A percentile compares a stretch with the other conserved stretches of the same genome.
Conservation (phyloP, 2,888 invertebrate genomes). For the Phymatocera aterrima region DNA sequence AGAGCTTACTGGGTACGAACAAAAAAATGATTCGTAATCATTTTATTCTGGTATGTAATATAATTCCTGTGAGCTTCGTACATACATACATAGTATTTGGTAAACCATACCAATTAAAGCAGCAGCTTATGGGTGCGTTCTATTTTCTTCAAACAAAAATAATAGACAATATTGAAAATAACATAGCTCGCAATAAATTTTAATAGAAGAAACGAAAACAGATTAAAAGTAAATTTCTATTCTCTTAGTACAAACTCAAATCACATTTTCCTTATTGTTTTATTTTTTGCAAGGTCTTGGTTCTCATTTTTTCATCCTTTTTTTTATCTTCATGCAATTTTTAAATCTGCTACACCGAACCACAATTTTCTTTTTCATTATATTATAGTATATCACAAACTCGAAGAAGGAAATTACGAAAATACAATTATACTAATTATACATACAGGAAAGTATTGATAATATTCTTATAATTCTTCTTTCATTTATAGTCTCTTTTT, state of each 20-base stretch:
- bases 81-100: no score
- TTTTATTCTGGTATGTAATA: no score
- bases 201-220: background rate
- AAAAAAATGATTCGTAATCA: no score
- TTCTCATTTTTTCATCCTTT: background rate
- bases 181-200: no score
- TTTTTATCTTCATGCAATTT: background rate
- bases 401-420: conserved; percentile 49
- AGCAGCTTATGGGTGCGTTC: no score
- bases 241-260: background rate
- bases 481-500: background rate
- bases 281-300: background rate
- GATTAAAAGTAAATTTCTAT: background rate
- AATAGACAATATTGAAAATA: no score
- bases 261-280: conserved; percentile 8
- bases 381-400: conserved; percentile 56
- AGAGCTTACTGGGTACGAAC: no score
- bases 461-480: background rate
- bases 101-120: no score
- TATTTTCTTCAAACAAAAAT: no score
- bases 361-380: conserved; percentile 10
- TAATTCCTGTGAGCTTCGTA: no score
- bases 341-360: background rate
- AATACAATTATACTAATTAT: conserved; percentile 44
- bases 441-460: background rate